Evolutionary conservation across 2,797 vertebrate species (phyloP).

Genomic region (Pipistrellus pipistrellus): DNA sequence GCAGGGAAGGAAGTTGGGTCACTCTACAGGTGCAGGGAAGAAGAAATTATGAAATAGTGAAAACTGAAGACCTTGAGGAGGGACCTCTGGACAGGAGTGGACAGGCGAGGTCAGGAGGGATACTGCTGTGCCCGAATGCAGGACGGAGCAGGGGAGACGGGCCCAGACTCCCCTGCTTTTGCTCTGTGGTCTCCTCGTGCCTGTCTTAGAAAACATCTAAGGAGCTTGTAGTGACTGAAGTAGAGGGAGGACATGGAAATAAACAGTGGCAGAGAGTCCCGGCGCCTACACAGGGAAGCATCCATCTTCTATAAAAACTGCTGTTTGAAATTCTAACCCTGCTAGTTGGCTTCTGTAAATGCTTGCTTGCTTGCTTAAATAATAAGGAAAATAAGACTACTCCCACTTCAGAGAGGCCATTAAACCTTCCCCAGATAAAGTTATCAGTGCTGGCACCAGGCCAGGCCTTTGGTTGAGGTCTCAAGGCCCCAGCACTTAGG

Average conservation of each 20-base stretch:
- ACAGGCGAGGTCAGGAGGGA: neutral
- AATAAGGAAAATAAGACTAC: too few species aligned
- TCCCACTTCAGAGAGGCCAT: too few species aligned
- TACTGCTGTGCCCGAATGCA: neutral
- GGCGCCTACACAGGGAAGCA: neutral
- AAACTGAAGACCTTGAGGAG: neutral
- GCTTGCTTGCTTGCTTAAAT: too few species aligned
- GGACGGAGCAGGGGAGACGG: neutral
- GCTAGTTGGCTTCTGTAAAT: too few species aligned
- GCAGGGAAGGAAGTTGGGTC: neutral
- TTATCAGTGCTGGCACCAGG: too few species aligned
- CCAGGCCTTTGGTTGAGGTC: too few species aligned
- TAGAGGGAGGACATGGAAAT: neutral
- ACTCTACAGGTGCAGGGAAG: neutral
- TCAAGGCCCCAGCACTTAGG: too few species aligned
- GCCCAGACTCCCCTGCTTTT: neutral
- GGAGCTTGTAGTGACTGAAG: neutral
- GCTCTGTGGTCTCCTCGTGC: neutral
- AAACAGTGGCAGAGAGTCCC: slow-evolving; percentile 13
- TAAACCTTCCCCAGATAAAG: too few species aligned
- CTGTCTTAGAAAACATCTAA: neutral
- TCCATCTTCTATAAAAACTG: too few species aligned
- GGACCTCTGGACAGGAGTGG: neutral
- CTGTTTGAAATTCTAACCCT: too few species aligned
- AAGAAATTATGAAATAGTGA: neutral